Base-by-base conservation (phyloP, 2,797 vertebrate genomes). In the Luscinia luscinia region DNA sequence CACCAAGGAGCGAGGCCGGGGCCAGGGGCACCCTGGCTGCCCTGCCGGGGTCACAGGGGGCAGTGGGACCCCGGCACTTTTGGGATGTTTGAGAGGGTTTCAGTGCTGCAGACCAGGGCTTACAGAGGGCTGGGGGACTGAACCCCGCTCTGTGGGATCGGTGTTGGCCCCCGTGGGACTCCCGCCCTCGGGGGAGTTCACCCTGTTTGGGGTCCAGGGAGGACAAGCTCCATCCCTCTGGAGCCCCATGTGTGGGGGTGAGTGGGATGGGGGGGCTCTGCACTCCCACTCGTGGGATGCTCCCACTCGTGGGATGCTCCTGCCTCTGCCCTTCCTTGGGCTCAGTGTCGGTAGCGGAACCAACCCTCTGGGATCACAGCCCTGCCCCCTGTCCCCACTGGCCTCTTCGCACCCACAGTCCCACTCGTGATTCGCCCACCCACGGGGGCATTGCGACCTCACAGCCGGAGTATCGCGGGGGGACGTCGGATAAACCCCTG, bases 291-390 rank as follows among this genome's bases (percentile, higher is more conserved):
- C 9, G 2, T 16, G 43, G 43, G 81, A 15, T 26, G 32, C 32
- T 45, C 83, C 49, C 0, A 48, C 51, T 6, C 9, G 2, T 14
- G 43, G 43, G 81, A 15, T 26, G 32, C 32, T 40, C 83, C 49
- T 0, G 0, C 23, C 30, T 67, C 28, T 89, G 54, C 19, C 43
- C 34, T 26, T 70, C 23, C 4, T 1, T 17, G 70, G 67, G 43
- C 9, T 75, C 10, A 0, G n/a, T 64, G 45, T 12, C 0, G 0
- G 19, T 14, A 51, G 38, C 1, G 4, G 66, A n/a, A 45, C 1
- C 8, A 0, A 13, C 7, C 10, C 28, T 10, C 6, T 3, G 22
- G 28, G 15, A 32, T 54, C 62, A 8, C 62, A 27, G 49, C 49
- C 76, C 24, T 26, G 34, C 7, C 41, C 45, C 26, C 6, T 9